Conservation (phyloP, 2,888 invertebrate species). For the Orchesella flavescens region DNA sequence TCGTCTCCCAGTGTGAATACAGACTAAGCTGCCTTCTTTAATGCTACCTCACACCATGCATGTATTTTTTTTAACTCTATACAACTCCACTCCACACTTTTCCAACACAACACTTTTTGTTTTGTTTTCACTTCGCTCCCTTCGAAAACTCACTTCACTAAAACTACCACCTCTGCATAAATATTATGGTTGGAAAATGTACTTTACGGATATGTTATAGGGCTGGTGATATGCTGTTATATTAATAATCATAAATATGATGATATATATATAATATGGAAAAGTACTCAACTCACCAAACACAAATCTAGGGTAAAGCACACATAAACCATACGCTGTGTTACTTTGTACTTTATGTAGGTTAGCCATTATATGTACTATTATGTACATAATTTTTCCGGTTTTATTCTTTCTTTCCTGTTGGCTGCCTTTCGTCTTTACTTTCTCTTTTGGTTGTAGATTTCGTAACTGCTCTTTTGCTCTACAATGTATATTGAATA, state of each 20-base stretch:
- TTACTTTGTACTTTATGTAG: background rate
- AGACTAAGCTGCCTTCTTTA: background rate
- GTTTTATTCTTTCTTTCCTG: conserved; percentile 58
- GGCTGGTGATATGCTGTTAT: background rate
- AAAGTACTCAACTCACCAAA: background rate
- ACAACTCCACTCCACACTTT: too few species aligned
- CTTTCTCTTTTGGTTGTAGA: background rate
- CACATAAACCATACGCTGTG: background rate
- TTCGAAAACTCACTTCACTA: too few species aligned
- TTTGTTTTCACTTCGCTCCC: background rate
- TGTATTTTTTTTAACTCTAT: too few species aligned
- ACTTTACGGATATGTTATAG: background rate
- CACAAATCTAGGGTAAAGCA: background rate
- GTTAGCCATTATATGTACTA: background rate
- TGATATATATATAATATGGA: background rate
- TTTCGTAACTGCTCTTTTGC: background rate
- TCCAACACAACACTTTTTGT: background rate
- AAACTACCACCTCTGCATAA: too few species aligned
- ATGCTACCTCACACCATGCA: too few species aligned
- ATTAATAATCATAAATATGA: conserved; percentile 18
- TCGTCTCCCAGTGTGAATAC: conserved; percentile 42
- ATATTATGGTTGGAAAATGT: too few species aligned
- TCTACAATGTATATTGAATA: too few species aligned
- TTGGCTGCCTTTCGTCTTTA: conserved; percentile 30
- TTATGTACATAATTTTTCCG: conserved; percentile 60